phyloP scores from a whole-genome alignment of 37 sponge, comb jelly and placozoan species.

The Mnemiopsis leidyi region DNA sequence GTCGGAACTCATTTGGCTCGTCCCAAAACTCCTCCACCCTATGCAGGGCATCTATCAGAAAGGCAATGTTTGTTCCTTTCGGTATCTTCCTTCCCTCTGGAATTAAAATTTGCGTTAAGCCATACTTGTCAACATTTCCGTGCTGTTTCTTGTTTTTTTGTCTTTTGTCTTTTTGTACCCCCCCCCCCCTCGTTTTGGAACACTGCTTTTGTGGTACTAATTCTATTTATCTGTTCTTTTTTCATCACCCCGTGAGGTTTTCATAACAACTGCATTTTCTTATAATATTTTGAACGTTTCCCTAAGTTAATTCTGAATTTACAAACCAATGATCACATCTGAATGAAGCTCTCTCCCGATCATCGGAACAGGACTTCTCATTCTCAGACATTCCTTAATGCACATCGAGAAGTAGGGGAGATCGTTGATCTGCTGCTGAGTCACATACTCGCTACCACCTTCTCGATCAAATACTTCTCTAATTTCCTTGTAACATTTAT shows the following conservation, averaged over 20 bases:
- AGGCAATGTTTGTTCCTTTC: neutral
- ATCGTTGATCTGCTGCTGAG: neutral
- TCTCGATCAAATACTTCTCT: neutral
- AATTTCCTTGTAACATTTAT: neutral
- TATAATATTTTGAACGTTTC: no score
- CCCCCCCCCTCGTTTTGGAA: no score
- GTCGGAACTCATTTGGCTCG: neutral
- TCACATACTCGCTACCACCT: neutral
- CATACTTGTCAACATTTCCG: no score
- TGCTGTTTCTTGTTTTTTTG: no score
- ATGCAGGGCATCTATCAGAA: conserved; percentile 14
- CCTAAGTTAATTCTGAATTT: no score
- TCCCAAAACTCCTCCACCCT: neutral
- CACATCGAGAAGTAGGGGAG: neutral
- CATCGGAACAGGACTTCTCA: neutral
- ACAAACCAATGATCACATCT: neutral
- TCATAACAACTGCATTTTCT: no score
- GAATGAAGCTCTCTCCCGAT: neutral
- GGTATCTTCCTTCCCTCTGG: neutral
- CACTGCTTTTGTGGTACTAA: no score
- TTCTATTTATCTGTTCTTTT: no score
- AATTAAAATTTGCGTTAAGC: neutral
- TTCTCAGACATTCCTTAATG: neutral
- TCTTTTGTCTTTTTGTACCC: no score
- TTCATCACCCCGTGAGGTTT: no score